Base-by-base conservation (phyloP, 2,113 vertebrate species). In the Romanogobio albipinnatus region DNA sequence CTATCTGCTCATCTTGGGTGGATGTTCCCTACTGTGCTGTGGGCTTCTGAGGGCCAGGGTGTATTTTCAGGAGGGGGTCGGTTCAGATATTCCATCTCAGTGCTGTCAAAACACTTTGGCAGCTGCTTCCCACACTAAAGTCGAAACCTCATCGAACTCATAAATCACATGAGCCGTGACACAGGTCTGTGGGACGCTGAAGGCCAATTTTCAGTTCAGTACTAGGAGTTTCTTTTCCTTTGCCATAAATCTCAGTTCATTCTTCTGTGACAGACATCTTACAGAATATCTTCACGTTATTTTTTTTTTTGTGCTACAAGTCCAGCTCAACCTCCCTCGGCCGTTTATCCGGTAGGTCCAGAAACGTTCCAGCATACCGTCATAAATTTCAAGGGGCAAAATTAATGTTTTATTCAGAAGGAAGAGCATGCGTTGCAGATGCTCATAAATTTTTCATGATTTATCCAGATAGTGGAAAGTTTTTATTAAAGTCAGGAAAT, bases 241-340 rank as follows among this genome's bases (percentile, higher is more conserved):
- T 71, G 80, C 78, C 88, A 93, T 92, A 85, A 87, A 89, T 92
- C 89, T 87, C 24, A 76, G 36, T 85, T 90, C 87, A 90, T 90
- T 90, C 85, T 86, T 70, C 39, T 64, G 3, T 91, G 89, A 89
- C 89, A 91, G 86, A 86, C 77, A 85, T 79, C 88, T 86, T 29
- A 61, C 68, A 87, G 82, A 84, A 76, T 86, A 70, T 70, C 73
- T 76, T 76, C 9, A 22, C 6, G 45, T 53, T 26, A 7, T 73
- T 49, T 84, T 2, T 87, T 19, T 58, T 22, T 3, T 58, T 9
- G 5, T 64, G 68, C 29, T 33, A 51, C 5, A 80, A 45, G 53
- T 74, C 22, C 26, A 24, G 10, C 53, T 75, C 19, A 56, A 45
- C 13, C 64, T 58, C 68, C 5, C 43, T 61, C 26, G 2, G 62